Percentiles rank a stretch among this genome's conserved stretches.
phyloP scores from a whole-genome alignment of 2,113 vertebrate genomes.

The Peucedramus taeniatus region DNA sequence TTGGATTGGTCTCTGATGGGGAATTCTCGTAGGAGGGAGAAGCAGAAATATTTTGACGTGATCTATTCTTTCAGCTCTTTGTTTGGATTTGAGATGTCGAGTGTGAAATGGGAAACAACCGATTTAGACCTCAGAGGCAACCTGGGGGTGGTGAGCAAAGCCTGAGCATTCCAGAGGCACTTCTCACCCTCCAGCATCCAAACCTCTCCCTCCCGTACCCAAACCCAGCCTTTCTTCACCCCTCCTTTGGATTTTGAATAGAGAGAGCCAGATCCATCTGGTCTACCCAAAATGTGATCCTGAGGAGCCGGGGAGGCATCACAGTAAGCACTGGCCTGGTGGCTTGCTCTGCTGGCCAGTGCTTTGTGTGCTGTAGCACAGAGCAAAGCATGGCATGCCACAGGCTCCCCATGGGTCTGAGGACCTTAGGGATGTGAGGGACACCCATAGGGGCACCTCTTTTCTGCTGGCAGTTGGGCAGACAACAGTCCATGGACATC shows the following conservation, averaged over 20 bases:
- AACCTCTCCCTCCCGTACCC: fast-evolving
- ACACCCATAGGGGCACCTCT: neutral
- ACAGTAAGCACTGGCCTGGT: neutral
- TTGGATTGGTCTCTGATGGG: slow-evolving; percentile 58
- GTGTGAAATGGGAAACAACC: slow-evolving; percentile 11
- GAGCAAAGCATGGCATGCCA: neutral
- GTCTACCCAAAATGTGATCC: neutral
- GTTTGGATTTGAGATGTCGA: slow-evolving; percentile 30
- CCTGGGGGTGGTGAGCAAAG: neutral
- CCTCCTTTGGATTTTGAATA: neutral
- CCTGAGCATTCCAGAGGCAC: neutral
- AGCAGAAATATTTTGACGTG: slow-evolving; percentile 53
- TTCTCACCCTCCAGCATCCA: neutral
- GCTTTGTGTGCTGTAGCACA: neutral
- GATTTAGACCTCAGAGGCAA: neutral
- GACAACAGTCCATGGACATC: neutral
- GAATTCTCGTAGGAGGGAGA: slow-evolving; percentile 48
- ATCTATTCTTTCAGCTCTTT: slow-evolving; percentile 34
- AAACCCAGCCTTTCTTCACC: neutral
- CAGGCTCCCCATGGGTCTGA: fast-evolving
- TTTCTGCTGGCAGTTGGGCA: neutral
- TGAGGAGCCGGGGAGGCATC: neutral
- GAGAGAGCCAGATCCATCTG: neutral
- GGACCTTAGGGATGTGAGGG: neutral
- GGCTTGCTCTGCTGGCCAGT: neutral